Evolutionary conservation across 1,140 invertebrate genomes (phyloP).

Genomic region (Cydia amplana): DNA sequence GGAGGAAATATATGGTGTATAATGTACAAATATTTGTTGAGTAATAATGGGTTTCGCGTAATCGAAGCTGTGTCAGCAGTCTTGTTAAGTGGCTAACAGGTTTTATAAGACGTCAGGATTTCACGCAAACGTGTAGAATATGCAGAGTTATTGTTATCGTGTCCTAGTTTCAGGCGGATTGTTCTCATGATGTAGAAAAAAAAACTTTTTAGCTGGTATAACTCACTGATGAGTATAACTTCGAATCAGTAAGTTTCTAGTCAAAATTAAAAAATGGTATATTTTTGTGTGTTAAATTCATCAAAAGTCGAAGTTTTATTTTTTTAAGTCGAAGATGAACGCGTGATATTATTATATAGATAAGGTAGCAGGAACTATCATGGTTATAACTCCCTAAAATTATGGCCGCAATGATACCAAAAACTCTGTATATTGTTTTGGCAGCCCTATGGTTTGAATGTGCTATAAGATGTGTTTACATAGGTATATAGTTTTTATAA

Average conservation of each 20-base stretch:
- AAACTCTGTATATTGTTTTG: conserved; percentile 58
- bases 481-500: conserved; percentile 15
- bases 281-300: background rate
- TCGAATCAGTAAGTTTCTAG: background rate
- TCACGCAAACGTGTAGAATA: conserved; percentile 25
- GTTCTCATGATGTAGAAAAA: conserved; percentile 31
- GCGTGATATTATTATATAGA: too few species aligned
- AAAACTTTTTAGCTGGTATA: background rate
- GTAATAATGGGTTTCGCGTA: conserved; percentile 20
- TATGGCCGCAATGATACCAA: conserved; percentile 37
- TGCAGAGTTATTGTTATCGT: conserved; percentile 47
- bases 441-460: conserved; percentile 62
- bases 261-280: background rate
- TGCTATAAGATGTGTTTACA: conserved; percentile 26
- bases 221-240: background rate
- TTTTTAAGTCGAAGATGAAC: background rate
- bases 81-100: conserved; percentile 38
- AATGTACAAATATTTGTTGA: conserved; percentile 26
- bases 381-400: conserved; percentile 34
- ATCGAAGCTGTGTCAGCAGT: conserved; percentile 50
- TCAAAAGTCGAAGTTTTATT: background rate
- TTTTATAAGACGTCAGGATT: conserved; percentile 26
- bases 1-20: background rate
- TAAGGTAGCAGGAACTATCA: conserved; percentile 12
- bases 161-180: conserved; percentile 36